These are phyloP conservation scores for Drosophila atripex DNA, from an alignment of 2,888 invertebrate species.

Conservation along the genomic window DNA sequence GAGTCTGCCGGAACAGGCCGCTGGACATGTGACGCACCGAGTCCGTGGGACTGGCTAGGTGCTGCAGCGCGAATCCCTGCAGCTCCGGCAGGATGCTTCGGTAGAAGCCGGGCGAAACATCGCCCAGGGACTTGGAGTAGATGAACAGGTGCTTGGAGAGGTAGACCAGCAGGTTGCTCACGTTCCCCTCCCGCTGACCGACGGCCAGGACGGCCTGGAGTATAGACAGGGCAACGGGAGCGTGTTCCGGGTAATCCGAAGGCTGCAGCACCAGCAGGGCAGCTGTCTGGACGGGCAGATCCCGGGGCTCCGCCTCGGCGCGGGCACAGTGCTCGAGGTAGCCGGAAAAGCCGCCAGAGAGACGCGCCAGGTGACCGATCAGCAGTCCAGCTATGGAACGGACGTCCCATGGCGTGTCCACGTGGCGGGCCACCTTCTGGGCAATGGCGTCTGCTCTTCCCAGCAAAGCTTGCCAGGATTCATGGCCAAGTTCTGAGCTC, in stretches of 20 bases:
- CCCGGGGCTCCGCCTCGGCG: constrained; percentile 22
- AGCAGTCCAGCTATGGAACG: constrained; percentile 87
- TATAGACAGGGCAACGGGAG: constrained; percentile 60
- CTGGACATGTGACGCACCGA: constrained; percentile 87
- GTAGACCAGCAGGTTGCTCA: constrained; percentile 76
- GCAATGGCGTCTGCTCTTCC: constrained; percentile 59
- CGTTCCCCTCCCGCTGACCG: constrained; percentile 62
- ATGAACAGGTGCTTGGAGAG: constrained; percentile 72
- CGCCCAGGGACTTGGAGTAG: constrained; percentile 57
- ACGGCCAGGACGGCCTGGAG: constrained; percentile 58
- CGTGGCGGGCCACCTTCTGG: constrained; percentile 82
- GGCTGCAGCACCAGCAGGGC: constrained; percentile 75
- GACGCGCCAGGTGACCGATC: constrained; percentile 84
- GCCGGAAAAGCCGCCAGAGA: constrained; percentile 76
- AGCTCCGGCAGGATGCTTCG: constrained; percentile 75
- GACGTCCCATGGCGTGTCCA: constrained; percentile 87
- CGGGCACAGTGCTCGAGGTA: constrained; percentile 62
- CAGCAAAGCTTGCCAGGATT: constrained; percentile 40
- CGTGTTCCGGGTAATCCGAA: constrained; percentile 59
- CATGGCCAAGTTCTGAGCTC: constrained; percentile 71
- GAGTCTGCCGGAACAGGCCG: constrained; percentile 84
- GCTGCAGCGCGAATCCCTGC: constrained; percentile 85
- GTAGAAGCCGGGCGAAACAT: constrained; percentile 10
- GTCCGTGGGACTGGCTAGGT: constrained; percentile 88
- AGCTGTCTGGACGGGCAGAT: constrained; percentile 77